Evolutionary conservation across 2,888 invertebrate species (phyloP).

Genomic region (Dryobota labecula): DNA sequence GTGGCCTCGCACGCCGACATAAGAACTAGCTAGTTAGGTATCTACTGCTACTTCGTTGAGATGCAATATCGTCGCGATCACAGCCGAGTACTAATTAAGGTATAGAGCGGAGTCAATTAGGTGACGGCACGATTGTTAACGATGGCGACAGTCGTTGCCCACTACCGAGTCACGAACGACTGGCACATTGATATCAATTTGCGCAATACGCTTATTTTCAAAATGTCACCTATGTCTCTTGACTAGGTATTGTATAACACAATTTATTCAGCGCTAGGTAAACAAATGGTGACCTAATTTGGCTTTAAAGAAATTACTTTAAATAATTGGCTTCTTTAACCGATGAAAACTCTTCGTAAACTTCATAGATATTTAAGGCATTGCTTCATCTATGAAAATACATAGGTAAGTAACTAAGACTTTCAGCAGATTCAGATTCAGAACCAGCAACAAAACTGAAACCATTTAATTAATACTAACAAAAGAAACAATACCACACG

Average conservation of each 20-base stretch:
- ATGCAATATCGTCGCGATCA: constrained; percentile 62
- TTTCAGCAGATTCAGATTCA: not conserved
- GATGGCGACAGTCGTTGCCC: constrained; percentile 66
- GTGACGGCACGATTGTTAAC: constrained; percentile 76
- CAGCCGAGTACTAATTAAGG: constrained; percentile 74
- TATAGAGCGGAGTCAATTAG: constrained; percentile 77
- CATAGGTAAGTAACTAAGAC: too few species aligned
- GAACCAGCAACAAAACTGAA: constrained; percentile 30
- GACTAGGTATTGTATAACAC: not conserved
- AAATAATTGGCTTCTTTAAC: too few species aligned
- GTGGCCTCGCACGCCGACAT: constrained; percentile 82
- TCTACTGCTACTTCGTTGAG: constrained; percentile 53
- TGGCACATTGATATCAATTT: constrained; percentile 48
- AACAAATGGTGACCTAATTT: not conserved
- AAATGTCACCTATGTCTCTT: constrained; percentile 19
- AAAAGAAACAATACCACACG: constrained; percentile 70
- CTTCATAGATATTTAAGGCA: not conserved
- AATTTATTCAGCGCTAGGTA: constrained; percentile 12
- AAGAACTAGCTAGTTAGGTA: constrained; percentile 69
- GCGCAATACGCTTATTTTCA: constrained; percentile 37
- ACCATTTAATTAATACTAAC: constrained; percentile 42
- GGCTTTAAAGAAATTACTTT: too few species aligned
- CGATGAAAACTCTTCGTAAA: not conserved
- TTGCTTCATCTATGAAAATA: too few species aligned
- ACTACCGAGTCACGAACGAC: constrained; percentile 66